Evolutionary conservation across 1,140 invertebrate genomes (phyloP).

Genomic region (Bombus confusus): DNA sequence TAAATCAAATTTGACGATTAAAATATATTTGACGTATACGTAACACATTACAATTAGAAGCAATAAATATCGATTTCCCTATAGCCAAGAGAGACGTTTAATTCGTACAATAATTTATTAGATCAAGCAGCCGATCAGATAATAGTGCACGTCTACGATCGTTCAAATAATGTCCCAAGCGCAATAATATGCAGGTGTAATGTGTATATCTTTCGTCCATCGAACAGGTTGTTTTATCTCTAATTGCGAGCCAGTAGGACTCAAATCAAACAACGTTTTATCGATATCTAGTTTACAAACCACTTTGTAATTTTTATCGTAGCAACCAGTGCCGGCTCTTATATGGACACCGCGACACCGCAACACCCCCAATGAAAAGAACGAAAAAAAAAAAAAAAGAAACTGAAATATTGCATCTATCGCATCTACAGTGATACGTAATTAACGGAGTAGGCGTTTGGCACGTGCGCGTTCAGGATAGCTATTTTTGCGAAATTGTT

Average conservation of each 20-base stretch:
- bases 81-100: background rate
- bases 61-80: background rate
- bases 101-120: constrained; percentile 21
- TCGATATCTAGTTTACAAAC: too few species aligned
- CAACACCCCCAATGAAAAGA: too few species aligned
- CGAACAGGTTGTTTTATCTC: constrained; percentile 25
- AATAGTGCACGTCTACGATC: background rate
- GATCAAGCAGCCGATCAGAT: constrained; percentile 3
- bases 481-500: too few species aligned
- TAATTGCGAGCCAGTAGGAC: background rate
- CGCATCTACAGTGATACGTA: too few species aligned
- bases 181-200: background rate
- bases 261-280: too few species aligned
- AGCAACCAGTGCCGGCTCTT: too few species aligned
- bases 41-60: background rate
- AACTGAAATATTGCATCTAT: too few species aligned
- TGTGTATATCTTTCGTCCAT: background rate
- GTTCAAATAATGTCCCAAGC: background rate
- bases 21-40: background rate
- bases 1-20: background rate
- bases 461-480: rapidly evolving
- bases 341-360: too few species aligned
- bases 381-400: too few species aligned
- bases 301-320: too few species aligned
- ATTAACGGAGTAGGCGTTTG: too few species aligned